phyloP scores from a whole-genome alignment of 2,113 vertebrate species.

The Garra rufa region DNA sequence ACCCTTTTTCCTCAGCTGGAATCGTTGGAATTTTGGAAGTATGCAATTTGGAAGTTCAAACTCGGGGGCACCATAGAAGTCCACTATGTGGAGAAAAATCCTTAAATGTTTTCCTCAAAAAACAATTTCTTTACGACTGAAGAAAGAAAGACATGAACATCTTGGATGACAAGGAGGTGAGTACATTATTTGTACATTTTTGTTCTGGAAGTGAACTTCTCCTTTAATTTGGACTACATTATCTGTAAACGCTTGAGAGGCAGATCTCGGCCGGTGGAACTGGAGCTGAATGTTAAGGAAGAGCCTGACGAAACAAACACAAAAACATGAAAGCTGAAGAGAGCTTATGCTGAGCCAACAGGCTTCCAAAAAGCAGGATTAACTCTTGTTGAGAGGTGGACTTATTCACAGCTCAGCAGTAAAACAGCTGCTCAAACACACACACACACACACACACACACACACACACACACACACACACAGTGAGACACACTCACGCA shows the following conservation, averaged over 20 bases:
- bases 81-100: no score
- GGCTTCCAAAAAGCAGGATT: conserved; percentile 61
- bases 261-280: background rate
- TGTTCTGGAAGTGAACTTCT: no score
- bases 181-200: no score
- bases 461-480: conserved; percentile 49
- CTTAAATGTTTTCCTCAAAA: no score
- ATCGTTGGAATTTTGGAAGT: no score
- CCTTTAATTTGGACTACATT: background rate
- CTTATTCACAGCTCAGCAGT: conserved; percentile 61
- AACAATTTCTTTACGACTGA: no score
- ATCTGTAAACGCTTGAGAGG: background rate
- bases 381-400: conserved; percentile 63
- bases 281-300: conserved; percentile 5
- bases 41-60: no score
- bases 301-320: background rate
- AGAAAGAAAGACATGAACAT: no score
- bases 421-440: conserved; percentile 66
- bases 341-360: conserved; percentile 58
- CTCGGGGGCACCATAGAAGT: no score
- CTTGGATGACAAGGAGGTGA: no score
- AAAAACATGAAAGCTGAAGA: conserved; percentile 38
- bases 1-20: no score
- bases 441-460: conserved; percentile 50
- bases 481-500: conserved; percentile 48